These are phyloP conservation scores for Drosophila dives DNA, from an alignment of 2,888 invertebrate species.

Conservation along the genomic window DNA sequence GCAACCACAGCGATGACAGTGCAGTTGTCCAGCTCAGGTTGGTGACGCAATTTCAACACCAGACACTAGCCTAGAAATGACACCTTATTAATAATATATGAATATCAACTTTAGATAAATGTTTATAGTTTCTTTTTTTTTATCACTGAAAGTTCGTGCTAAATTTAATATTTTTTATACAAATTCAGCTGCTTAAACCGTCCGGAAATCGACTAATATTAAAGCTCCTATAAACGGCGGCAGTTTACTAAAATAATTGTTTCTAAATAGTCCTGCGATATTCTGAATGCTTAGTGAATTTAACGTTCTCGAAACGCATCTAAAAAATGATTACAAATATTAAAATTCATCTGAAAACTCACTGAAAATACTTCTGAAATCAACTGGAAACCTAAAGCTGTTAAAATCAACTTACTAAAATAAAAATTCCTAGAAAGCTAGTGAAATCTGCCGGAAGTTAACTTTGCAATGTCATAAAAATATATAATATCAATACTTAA, in stretches of 20 bases:
- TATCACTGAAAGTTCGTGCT: neutral
- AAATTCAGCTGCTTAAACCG: neutral
- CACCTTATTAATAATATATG: neutral
- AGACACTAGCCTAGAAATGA: constrained; percentile 29
- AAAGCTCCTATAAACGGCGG: neutral
- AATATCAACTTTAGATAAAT: neutral
- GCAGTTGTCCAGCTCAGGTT: constrained; percentile 69
- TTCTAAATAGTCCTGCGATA: too few relatives aligned
- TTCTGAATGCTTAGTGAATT: neutral
- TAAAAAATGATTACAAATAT: neutral
- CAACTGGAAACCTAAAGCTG: neutral
- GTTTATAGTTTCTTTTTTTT: neutral
- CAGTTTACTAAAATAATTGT: too few relatives aligned
- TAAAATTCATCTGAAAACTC: neutral
- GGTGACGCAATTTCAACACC: constrained; percentile 44
- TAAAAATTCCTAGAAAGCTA: neutral
- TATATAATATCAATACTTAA: neutral
- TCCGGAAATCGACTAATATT: neutral
- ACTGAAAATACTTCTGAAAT: neutral
- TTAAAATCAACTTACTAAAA: neutral
- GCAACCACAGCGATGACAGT: constrained; percentile 68
- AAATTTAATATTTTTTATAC: neutral
- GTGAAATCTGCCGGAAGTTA: neutral
- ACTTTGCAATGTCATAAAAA: neutral
- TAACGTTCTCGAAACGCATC: neutral